Conservation (phyloP, 53 echinoderm and acorn worm species). For the Henricia sp. region DNA sequence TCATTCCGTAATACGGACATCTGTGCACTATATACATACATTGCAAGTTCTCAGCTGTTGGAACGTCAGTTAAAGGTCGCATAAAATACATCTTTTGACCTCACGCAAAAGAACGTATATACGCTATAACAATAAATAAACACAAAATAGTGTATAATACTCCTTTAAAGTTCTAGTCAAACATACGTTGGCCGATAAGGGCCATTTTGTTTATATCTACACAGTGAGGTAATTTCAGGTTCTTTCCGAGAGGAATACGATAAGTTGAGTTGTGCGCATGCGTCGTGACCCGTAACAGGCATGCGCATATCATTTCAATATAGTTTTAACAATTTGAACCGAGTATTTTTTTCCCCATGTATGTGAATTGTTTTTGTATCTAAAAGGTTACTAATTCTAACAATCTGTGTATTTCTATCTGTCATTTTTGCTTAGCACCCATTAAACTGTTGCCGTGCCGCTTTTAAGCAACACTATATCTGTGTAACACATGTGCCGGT, state of each 20-base stretch:
- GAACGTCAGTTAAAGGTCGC: neutral
- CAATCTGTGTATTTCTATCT: no score
- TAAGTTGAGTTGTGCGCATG: constrained; percentile 17
- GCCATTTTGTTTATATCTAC: neutral
- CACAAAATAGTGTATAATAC: neutral
- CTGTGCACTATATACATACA: constrained; percentile 54
- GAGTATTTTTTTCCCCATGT: no score
- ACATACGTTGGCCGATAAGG: constrained; percentile 34
- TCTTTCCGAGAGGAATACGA: constrained; percentile 7
- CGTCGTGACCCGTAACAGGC: constrained; percentile 4
- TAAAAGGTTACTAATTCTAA: no score
- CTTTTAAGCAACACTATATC: no score
- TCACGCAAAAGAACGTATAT: no score
- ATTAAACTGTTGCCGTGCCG: no score
- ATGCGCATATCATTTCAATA: no score
- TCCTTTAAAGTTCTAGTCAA: neutral
- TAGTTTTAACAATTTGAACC: no score
- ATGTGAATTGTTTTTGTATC: no score
- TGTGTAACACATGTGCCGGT: no score
- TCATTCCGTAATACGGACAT: constrained; percentile 13
- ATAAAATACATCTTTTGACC: neutral
- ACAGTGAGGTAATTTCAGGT: constrained; percentile 46
- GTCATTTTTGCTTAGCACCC: no score
- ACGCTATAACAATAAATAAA: constrained; percentile 6
- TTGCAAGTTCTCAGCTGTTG: neutral